Base-by-base conservation (phyloP, 2,797 vertebrate genomes). In the Tragopan temminckii region DNA sequence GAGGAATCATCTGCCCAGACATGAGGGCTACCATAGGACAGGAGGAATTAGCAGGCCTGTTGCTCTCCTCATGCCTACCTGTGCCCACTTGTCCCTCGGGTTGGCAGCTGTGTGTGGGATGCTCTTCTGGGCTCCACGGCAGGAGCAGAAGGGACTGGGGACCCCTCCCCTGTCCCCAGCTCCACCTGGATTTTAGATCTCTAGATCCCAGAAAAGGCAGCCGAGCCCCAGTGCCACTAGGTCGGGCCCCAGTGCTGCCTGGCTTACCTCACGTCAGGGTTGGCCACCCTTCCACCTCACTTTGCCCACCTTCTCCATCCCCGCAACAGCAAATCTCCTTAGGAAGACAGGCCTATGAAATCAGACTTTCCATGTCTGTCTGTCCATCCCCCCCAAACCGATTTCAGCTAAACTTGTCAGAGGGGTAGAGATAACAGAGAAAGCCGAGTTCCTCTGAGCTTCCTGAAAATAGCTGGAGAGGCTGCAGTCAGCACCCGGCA, bases 311-410 rank as follows among this genome's bases (percentile, higher is more conserved):
- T 88, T 48, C 76, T 80, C 72, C 48, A 43, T 75, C 67, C 84
- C 23, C 75, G 55, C 67, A 86, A 78, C 86, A 95, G 61, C 64
- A 68, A 80, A 92, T 75, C 94, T 90, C 86, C 90, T 90, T 79
- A 90, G 83, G 86, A 90, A 95, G 86, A 78, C 84, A 82, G 90
- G 75, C 78, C 66, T 38, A 80, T 85, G 84, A 93, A 94, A 91
- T 85, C 93, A 94, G 71, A 86, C 75, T 94, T 93, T 95, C 88
- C 90, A 79, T 10, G 75, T 86, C 88, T 82, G 89, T 80, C 69
- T 8, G 27, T 57, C 50, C 89, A 69, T 17, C n/a, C 74, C 57
- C 36, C 36, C 36, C 77, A 23, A 29, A 40, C 38, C 57, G 43
- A 6, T 46, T 92, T 61, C 90, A 75, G 68, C 33, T 87, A 42